Percentiles rank a stretch among this genome's conserved stretches.
phyloP scores from a whole-genome alignment of 2,113 vertebrate species.

The Salvelinus sp. region DNA sequence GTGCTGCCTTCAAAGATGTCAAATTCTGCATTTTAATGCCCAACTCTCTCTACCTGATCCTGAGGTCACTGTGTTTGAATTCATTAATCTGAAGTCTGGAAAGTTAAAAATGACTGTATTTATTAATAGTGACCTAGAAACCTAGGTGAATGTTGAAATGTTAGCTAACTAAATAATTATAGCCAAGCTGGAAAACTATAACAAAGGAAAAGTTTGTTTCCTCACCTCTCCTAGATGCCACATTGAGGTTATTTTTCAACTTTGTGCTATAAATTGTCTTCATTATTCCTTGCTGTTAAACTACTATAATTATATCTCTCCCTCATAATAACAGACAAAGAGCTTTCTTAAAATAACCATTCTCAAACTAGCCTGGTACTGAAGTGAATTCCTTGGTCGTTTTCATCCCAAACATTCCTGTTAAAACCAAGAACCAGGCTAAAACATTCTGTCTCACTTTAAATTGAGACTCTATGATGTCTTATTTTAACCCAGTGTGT shows the following conservation, averaged over 20 bases:
- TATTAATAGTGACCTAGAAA: background rate
- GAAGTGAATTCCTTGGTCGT: too few relatives aligned
- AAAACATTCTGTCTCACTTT: background rate
- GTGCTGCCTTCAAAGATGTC: background rate
- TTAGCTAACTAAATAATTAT: background rate
- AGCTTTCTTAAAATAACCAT: background rate
- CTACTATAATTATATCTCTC: background rate
- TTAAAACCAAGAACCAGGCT: background rate
- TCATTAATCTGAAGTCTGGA: background rate
- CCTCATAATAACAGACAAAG: background rate
- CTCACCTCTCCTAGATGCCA: background rate
- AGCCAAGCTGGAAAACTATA: background rate
- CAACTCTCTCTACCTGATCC: constrained; percentile 17
- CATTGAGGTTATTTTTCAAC: background rate
- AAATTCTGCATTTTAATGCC: constrained; percentile 34
- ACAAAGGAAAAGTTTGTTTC: too few relatives aligned
- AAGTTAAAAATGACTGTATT: background rate
- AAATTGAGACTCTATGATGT: too few relatives aligned
- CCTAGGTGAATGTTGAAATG: background rate
- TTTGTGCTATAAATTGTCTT: background rate
- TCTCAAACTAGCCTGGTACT: background rate
- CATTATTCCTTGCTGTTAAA: background rate
- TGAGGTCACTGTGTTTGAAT: background rate
- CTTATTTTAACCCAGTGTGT: background rate
- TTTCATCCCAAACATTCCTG: background rate